Evolutionary conservation across 2,113 vertebrate species (phyloP).

Genomic region (Salvator merianae): DNA sequence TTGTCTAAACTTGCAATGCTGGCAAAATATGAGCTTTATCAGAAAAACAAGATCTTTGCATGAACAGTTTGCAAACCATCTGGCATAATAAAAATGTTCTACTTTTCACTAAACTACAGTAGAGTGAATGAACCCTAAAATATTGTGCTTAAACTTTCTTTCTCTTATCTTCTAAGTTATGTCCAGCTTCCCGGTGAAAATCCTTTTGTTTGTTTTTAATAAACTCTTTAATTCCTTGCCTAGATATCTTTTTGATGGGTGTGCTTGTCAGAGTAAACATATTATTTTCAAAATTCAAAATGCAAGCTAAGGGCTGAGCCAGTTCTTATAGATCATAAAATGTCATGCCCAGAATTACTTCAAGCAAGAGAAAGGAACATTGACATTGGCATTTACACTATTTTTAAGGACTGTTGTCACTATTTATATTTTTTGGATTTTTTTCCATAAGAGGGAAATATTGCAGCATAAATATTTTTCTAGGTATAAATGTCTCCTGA

Average conservation of each 20-base stretch:
- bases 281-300: not conserved
- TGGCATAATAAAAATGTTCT: not conserved
- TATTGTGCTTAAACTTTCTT: not conserved
- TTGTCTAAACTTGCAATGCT: too few species aligned
- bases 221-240: not conserved
- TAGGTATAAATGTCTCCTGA: not conserved
- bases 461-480: not conserved
- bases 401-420: not conserved
- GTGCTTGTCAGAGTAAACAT: not conserved
- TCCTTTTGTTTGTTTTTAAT: not conserved
- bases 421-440: not conserved
- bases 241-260: not conserved
- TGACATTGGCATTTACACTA: not conserved
- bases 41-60: too few species aligned
- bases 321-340: not conserved
- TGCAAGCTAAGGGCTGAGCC: not conserved
- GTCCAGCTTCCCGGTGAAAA: not conserved
- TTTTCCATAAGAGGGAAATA: not conserved
- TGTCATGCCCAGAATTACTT: not conserved
- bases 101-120: not conserved
- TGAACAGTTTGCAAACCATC: not conserved
- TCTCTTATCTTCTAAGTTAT: not conserved
- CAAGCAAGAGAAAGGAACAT: not conserved
- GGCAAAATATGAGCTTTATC: too few species aligned
- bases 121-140: not conserved